These are phyloP conservation scores for Adrianichthys oophorus DNA, from an alignment of 2,797 vertebrate species.

Conservation along the genomic window DNA sequence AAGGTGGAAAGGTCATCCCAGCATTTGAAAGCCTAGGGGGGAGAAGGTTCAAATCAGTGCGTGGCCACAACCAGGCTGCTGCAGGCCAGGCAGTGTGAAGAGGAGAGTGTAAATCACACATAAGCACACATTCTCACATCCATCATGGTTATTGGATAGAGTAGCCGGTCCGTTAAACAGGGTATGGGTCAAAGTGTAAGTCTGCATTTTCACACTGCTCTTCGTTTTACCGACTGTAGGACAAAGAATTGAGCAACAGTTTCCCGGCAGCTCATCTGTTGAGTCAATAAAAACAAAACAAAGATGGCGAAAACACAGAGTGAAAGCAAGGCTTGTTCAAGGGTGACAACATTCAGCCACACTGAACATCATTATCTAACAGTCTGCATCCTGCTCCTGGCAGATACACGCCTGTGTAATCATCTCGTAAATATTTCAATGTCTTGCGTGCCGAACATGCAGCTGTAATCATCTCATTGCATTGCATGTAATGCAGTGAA, in stretches of 20 bases:
- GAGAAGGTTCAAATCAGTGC: constrained; percentile 46
- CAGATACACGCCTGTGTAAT: constrained; percentile 27
- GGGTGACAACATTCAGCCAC: constrained; percentile 21
- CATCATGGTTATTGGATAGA: constrained; percentile 40
- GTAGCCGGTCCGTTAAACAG: constrained; percentile 18
- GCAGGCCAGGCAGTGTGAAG: constrained; percentile 34
- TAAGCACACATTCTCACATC: constrained; percentile 6
- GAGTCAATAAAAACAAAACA: constrained; percentile 14
- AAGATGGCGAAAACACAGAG: constrained; percentile 31
- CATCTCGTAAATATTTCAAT: constrained; percentile 36
- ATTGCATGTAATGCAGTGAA: constrained; percentile 5
- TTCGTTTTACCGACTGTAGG: constrained; percentile 15
- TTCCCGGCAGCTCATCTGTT: constrained; percentile 31
- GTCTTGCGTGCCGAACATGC: constrained; percentile 18
- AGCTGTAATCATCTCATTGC: constrained; percentile 15
- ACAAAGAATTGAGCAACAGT: constrained; percentile 28
- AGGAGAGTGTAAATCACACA: constrained; percentile 14
- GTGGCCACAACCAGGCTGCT: constrained; percentile 34
- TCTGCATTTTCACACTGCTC: constrained; percentile 10
- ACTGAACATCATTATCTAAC: constrained; percentile 23
- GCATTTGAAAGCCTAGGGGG: constrained; percentile 57
- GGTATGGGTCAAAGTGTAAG: constrained; percentile 16
- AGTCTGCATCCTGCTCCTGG: constrained; percentile 7
- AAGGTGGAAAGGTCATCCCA: constrained; percentile 69
- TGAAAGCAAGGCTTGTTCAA: constrained; percentile 26